Conservation (phyloP, 2,797 vertebrate genomes). For the Acropternis orthonyx region DNA sequence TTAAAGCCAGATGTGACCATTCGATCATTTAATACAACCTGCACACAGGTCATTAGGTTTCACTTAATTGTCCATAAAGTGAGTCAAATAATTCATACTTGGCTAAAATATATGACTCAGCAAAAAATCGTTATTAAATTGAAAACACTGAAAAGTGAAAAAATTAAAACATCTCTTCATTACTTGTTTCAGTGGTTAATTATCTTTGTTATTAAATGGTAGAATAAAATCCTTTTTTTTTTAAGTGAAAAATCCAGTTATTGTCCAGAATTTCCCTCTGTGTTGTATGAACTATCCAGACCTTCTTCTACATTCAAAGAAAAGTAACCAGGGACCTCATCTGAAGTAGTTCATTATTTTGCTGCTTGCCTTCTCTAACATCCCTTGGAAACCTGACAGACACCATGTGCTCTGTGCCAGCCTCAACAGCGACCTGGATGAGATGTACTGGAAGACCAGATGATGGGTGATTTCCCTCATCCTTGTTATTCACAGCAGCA, state of each 20-base stretch:
- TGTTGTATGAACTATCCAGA: not conserved
- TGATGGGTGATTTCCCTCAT: conserved; percentile 1
- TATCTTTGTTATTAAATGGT: not conserved
- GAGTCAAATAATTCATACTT: not conserved
- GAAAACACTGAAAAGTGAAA: not conserved
- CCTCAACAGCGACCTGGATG: not conserved
- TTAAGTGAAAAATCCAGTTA: not conserved
- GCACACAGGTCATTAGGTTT: not conserved
- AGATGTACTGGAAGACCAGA: not conserved
- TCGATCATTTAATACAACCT: not conserved
- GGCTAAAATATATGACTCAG: not conserved
- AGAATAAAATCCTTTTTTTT: not conserved
- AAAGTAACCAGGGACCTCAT: not conserved
- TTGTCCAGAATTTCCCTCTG: not conserved
- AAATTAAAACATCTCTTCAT: not conserved
- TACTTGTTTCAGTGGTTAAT: not conserved
- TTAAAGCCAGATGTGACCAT: not conserved
- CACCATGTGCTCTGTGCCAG: not conserved
- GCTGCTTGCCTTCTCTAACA: fast-evolving
- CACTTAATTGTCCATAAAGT: not conserved
- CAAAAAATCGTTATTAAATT: not conserved
- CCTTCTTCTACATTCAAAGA: not conserved
- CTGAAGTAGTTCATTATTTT: not conserved
- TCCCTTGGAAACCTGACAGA: not conserved
- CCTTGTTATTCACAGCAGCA: not conserved